phyloP scores from a whole-genome alignment of 1,140 invertebrate genomes.

The Delia radicum region DNA sequence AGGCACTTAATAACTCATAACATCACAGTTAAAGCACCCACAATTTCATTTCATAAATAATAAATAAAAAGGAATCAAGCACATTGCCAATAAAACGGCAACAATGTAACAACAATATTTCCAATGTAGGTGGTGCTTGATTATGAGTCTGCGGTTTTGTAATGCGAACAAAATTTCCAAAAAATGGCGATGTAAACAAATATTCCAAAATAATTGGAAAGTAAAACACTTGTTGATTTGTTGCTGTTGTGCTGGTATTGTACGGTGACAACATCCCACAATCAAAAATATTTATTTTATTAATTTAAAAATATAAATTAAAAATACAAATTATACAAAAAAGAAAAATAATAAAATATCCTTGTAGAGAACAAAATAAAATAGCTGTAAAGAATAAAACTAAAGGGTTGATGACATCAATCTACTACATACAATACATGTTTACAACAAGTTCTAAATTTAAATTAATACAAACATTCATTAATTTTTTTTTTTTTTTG shows the following conservation, averaged over 20 bases:
- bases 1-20: not conserved
- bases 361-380: not conserved
- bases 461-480: not conserved
- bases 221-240: slow-evolving; percentile 13
- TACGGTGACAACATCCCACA: no score
- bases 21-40: slow-evolving; percentile 6
- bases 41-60: slow-evolving; percentile 19
- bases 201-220: not conserved
- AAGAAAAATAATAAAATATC: not conserved
- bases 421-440: no score
- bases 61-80: not conserved
- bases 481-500: not conserved
- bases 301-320: not conserved
- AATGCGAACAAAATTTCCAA: not conserved
- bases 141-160: slow-evolving; percentile 21
- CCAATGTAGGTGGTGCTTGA: slow-evolving; percentile 21
- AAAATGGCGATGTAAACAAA: not conserved
- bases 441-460: not conserved
- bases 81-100: slow-evolving; percentile 15
- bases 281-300: no score
- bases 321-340: not conserved
- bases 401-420: no score
- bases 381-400: not conserved
- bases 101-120: not conserved
- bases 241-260: no score